Evolutionary conservation across 2,113 vertebrate genomes (phyloP).

Genomic region (Cervus canadensis): DNA sequence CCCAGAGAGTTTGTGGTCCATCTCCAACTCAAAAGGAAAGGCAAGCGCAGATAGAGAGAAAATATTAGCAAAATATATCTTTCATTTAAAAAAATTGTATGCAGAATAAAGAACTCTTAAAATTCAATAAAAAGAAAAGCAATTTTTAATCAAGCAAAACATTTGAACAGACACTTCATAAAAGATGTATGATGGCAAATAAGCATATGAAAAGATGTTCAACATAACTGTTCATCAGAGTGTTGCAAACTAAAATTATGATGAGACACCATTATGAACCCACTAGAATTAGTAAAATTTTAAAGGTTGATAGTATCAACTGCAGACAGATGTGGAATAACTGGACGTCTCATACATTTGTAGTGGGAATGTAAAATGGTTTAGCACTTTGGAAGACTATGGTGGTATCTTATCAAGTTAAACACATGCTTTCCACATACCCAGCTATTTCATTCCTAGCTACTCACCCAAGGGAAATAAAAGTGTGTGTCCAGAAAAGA

Average conservation of each 20-base stretch:
- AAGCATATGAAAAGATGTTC: background rate
- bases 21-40: background rate
- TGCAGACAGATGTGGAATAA: background rate
- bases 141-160: background rate
- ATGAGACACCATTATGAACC: background rate
- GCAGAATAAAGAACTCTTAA: background rate
- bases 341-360: background rate
- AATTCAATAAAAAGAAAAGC: background rate
- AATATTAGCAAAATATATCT: background rate
- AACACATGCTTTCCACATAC: background rate
- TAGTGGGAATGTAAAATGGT: background rate
- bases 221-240: background rate
- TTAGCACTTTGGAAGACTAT: background rate
- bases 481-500: background rate
- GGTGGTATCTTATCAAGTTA: background rate
- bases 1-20: background rate
- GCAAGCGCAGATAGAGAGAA: background rate
- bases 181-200: background rate
- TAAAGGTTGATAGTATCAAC: background rate
- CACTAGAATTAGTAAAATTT: background rate
- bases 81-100: background rate
- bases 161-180: background rate
- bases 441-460: background rate
- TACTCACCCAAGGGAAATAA: background rate
- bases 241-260: background rate